phyloP scores from a whole-genome alignment of 2,113 vertebrate genomes.

The Tyrannus savana region DNA sequence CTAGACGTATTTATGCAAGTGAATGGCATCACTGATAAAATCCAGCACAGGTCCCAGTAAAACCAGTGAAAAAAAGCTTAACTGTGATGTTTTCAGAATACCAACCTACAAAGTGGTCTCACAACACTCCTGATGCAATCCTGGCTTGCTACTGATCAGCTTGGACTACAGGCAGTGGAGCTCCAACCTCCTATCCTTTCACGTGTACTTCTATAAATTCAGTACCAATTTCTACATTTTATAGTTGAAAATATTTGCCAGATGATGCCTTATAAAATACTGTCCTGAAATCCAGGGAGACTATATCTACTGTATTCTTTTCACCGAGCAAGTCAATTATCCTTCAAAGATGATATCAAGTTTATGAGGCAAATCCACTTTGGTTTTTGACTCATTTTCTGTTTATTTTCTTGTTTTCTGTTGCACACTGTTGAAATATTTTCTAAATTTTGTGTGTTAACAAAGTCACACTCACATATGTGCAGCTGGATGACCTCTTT shows the following conservation, averaged over 20 bases:
- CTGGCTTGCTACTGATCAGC: background rate
- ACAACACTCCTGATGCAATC: background rate
- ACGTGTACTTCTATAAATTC: background rate
- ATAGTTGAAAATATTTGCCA: background rate
- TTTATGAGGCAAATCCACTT: background rate
- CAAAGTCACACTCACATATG: background rate
- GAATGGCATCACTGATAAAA: background rate
- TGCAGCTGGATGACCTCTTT: background rate
- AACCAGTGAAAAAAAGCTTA: background rate
- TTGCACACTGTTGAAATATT: background rate
- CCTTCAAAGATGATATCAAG: background rate
- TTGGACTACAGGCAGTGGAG: background rate
- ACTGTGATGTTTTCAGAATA: background rate
- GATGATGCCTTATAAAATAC: background rate
- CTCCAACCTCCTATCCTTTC: background rate
- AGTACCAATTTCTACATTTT: background rate
- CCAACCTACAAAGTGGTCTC: background rate
- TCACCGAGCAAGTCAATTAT: background rate
- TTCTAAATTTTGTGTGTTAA: background rate
- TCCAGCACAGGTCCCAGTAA: background rate
- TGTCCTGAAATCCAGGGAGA: background rate
- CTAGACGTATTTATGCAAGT: background rate
- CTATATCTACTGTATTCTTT: background rate
- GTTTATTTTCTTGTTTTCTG: background rate
- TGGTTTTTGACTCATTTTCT: background rate